Evolutionary conservation across 2,113 vertebrate genomes (phyloP).

Genomic region (Mus musculus): GRCm39 chr2:58663501-58664000

Average conservation of each 20-base stretch:
- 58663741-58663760: neutral
- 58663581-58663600: neutral
- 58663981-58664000: constrained; percentile 62
- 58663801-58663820: neutral
- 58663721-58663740: neutral
- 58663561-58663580: neutral
- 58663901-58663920: neutral
- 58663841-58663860: neutral
- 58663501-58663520: neutral
- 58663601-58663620: neutral
- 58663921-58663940: constrained; percentile 46
- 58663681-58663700: neutral
- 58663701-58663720: neutral
- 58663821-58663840: neutral
- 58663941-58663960: constrained; percentile 73
- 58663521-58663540: neutral
- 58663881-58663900: neutral
- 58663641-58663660: neutral
- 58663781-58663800: neutral
- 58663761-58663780: neutral
- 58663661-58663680: neutral
- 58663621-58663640: neutral
- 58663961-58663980: constrained; percentile 31
- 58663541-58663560: neutral
- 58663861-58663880: neutral